These are phyloP conservation scores for Limnothrissa miodon DNA, from an alignment of 2,113 vertebrate species.

Conservation along the genomic window DNA sequence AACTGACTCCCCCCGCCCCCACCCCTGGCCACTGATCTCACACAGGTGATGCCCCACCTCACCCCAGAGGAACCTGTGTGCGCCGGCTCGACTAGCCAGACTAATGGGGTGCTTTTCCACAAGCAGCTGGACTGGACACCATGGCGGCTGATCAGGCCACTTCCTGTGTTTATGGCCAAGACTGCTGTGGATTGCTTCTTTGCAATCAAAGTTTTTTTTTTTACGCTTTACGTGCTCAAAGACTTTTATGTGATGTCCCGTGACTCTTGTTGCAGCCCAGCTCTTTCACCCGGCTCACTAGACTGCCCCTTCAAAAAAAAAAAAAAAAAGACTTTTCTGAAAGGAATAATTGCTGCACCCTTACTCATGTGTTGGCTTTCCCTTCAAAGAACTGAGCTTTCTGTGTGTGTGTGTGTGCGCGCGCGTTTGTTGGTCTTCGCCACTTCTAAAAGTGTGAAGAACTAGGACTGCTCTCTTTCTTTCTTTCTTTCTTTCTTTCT, in stretches of 20 bases:
- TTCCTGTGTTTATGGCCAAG: not conserved
- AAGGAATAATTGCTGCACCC: not conserved
- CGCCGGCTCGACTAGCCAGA: not conserved
- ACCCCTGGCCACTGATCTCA: no score
- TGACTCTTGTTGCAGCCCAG: not conserved
- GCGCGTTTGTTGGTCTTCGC: not conserved
- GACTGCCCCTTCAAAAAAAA: not conserved
- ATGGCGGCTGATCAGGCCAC: not conserved
- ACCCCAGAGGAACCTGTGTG: not conserved
- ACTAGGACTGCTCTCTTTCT: not conserved
- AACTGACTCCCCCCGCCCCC: not conserved
- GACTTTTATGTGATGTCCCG: not conserved
- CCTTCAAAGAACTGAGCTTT: not conserved
- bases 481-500: not conserved
- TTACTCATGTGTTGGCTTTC: not conserved
- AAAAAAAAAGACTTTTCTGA: slow-evolving; percentile 1
- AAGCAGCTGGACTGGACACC: not conserved
- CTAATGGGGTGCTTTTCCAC: not conserved
- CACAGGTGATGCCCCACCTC: no score
- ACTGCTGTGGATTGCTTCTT: not conserved
- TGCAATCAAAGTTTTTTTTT: not conserved
- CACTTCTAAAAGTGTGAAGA: not conserved
- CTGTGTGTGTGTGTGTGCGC: not conserved
- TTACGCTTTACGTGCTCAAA: not conserved
- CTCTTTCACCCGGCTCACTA: not conserved